Conservation (phyloP, 92 coral and sea anemone species). For the Isaurus tuberculatus region DNA sequence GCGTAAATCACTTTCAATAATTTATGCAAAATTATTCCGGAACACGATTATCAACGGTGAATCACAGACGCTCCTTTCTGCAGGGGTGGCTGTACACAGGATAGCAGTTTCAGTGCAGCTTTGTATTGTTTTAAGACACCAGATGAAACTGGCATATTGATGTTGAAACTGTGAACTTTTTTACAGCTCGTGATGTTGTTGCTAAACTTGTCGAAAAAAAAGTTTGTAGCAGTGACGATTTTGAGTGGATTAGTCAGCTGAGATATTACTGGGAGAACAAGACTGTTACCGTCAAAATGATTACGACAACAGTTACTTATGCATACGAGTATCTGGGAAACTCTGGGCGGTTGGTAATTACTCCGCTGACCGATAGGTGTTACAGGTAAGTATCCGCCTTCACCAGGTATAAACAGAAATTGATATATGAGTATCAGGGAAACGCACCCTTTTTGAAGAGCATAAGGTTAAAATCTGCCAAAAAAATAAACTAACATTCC, state of each 20-base stretch:
- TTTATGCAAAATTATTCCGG: too few relatives aligned
- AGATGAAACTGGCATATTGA: not conserved
- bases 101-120: too few relatives aligned
- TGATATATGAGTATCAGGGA: too few relatives aligned
- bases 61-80: too few relatives aligned
- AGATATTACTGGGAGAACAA: constrained; percentile 94
- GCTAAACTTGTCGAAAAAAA: constrained; percentile 81
- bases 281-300: constrained; percentile 91
- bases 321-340: constrained; percentile 97
- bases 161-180: not conserved
- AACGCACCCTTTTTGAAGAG: too few relatives aligned
- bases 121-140: not conserved
- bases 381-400: constrained; percentile 85
- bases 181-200: constrained; percentile 92
- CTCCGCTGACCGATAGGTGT: constrained; percentile 98
- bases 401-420: too few relatives aligned
- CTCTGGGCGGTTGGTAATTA: constrained; percentile 95
- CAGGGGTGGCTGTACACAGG: too few relatives aligned
- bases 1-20: too few relatives aligned
- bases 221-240: constrained; percentile 85
- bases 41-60: too few relatives aligned
- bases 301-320: constrained; percentile 92
- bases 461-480: too few relatives aligned
- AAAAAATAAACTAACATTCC: too few relatives aligned
- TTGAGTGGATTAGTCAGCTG: constrained; percentile 97